Conservation (phyloP, 2,888 invertebrate species). For the Cheilosia scutellata region DNA sequence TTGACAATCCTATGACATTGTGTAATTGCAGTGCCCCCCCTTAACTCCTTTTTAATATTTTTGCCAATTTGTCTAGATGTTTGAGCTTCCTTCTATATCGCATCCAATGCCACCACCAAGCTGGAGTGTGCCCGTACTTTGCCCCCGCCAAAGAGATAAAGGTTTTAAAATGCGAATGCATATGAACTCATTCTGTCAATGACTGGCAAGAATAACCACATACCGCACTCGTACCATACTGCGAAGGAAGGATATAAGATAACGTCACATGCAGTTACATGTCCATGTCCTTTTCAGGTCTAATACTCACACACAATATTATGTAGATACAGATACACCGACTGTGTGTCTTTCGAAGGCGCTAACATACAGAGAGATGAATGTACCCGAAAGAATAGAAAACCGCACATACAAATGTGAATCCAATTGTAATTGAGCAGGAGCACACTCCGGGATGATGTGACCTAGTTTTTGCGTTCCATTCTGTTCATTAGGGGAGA, state of each 20-base stretch:
- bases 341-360: constrained; percentile 37
- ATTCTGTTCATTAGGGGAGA: constrained; percentile 55
- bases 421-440: constrained; percentile 59
- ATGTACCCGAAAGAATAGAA: constrained; percentile 53
- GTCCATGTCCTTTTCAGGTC: constrained; percentile 55
- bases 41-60: constrained; percentile 47
- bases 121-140: background rate
- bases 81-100: background rate
- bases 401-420: constrained; percentile 53
- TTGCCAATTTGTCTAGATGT: constrained; percentile 63
- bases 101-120: constrained; percentile 11
- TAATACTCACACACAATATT: constrained; percentile 44
- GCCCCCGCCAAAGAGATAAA: constrained; percentile 53
- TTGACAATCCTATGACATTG: constrained; percentile 64
- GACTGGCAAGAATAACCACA: constrained; percentile 37
- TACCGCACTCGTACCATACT: background rate
- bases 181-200: constrained; percentile 74
- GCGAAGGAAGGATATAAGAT: constrained; percentile 65
- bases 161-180: constrained; percentile 52
- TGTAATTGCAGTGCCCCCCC: constrained; percentile 57
- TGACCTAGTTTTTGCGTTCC: constrained; percentile 56
- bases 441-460: constrained; percentile 14
- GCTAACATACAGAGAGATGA: constrained; percentile 31
- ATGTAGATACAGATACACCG: background rate
- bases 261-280: constrained; percentile 64